A percentile compares a stretch with the other conserved stretches of the same genome.
Evolutionary conservation across 2,888 invertebrate species (phyloP).

Genomic region (Drosophila differens): DNA sequence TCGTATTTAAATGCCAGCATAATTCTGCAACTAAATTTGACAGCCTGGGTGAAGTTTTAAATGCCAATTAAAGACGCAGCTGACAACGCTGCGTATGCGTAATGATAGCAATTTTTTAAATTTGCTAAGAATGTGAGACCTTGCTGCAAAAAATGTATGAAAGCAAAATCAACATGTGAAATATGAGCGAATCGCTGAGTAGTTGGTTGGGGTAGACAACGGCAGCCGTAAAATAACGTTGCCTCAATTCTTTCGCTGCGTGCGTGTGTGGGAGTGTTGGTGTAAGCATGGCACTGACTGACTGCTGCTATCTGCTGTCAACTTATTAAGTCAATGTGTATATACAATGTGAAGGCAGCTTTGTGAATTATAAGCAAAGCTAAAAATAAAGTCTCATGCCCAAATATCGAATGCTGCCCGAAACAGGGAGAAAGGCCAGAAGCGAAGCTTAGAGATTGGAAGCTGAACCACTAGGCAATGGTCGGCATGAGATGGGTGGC

Average conservation of each 20-base stretch:
- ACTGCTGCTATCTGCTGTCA: constrained; percentile 71
- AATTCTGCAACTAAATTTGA: constrained; percentile 21
- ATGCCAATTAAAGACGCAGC: constrained; percentile 67
- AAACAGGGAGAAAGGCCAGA: not conserved
- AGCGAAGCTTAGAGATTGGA: not conserved
- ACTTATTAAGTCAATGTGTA: constrained; percentile 73
- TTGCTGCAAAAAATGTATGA: constrained; percentile 13
- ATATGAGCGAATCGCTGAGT: constrained; percentile 34
- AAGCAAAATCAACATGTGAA: constrained; percentile 56
- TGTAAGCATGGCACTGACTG: constrained; percentile 57
- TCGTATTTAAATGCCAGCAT: constrained; percentile 18
- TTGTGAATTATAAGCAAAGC: constrained; percentile 58
- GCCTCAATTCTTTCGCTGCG: not conserved
- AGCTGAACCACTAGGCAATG: constrained; percentile 7
- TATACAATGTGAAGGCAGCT: constrained; percentile 26
- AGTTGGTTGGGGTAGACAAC: not conserved
- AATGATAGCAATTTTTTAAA: constrained; percentile 48
- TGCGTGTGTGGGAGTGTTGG: constrained; percentile 23
- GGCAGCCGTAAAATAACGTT: constrained; percentile 10
- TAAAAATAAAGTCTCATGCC: constrained; percentile 60
- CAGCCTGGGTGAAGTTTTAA: constrained; percentile 38
- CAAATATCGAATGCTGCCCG: constrained; percentile 1
- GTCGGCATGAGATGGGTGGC: not conserved
- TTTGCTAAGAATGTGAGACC: constrained; percentile 38
- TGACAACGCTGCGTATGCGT: constrained; percentile 47